These are phyloP conservation scores for Chrysolina americana DNA, from an alignment of 2,888 invertebrate genomes.

Conservation along the genomic window DNA sequence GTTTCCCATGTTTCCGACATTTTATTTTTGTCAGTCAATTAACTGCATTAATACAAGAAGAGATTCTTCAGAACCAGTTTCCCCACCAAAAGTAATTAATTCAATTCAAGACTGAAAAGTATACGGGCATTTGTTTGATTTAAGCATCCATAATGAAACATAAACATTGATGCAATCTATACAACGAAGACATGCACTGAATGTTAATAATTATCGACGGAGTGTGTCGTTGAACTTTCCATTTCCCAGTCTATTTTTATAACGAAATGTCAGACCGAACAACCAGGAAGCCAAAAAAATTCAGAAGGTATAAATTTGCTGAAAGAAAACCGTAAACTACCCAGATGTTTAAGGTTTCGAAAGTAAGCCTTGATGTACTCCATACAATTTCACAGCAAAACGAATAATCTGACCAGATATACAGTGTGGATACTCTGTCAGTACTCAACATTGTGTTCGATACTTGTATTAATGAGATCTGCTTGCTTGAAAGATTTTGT, in stretches of 20 bases:
- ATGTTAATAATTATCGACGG: slow-evolving; percentile 15
- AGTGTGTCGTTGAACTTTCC: slow-evolving; percentile 28
- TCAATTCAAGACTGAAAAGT: background rate
- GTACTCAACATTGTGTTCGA: background rate
- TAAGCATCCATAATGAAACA: background rate
- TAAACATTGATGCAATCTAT: background rate
- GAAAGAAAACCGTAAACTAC: slow-evolving; percentile 2
- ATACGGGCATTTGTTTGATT: background rate
- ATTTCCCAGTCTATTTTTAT: slow-evolving; percentile 29
- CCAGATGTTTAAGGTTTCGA: slow-evolving; percentile 7
- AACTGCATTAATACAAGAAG: too few species aligned
- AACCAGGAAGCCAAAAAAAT: slow-evolving; percentile 28
- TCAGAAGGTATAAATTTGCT: background rate
- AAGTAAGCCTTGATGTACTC: background rate
- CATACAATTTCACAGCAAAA: background rate
- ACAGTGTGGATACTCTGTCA: background rate
- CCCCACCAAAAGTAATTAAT: background rate
- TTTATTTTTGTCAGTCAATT: too few species aligned
- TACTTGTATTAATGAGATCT: background rate
- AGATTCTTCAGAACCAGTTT: too few species aligned
- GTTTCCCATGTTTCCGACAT: too few species aligned
- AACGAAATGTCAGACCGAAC: slow-evolving; percentile 25
- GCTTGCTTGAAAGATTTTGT: background rate
- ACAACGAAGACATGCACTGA: slow-evolving; percentile 15
- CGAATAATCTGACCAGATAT: background rate